These are phyloP conservation scores for Trematocara macrostoma DNA, from an alignment of 2,113 vertebrate genomes.

Conservation along the genomic window DNA sequence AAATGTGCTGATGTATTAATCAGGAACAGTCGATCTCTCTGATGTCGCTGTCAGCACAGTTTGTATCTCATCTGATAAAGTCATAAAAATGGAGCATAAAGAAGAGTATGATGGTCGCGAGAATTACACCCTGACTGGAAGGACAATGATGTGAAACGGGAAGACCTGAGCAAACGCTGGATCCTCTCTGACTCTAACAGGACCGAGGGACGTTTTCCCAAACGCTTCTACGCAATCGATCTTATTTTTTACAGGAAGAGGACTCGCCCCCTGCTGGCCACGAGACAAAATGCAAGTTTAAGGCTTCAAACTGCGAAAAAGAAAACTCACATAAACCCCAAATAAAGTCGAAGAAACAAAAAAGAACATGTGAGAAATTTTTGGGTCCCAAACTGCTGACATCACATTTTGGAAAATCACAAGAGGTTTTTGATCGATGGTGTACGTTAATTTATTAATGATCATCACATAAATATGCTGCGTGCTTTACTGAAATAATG, in stretches of 20 bases:
- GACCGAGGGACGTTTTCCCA: fast-evolving
- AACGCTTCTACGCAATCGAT: fast-evolving
- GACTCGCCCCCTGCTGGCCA: neutral
- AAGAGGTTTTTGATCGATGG: neutral
- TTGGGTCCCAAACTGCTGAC: neutral
- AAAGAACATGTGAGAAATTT: neutral
- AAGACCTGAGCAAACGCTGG: neutral
- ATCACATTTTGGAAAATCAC: neutral
- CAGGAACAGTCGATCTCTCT: neutral
- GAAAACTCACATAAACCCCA: neutral
- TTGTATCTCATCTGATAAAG: neutral
- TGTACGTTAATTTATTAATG: neutral
- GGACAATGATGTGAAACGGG: fast-evolving
- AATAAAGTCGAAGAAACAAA: neutral
- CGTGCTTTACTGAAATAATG: neutral
- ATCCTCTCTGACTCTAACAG: neutral
- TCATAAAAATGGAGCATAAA: neutral
- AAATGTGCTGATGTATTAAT: neutral
- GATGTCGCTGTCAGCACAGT: neutral
- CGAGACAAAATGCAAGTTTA: neutral
- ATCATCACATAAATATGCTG: neutral
- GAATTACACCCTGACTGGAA: neutral
- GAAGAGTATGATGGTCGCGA: neutral
- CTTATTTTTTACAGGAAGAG: neutral
- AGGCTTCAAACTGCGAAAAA: neutral